Percentiles rank a stretch among this genome's conserved stretches.
Evolutionary conservation across 2,888 invertebrate species (phyloP).

Genomic region (Gandaritis pyraliata): DNA sequence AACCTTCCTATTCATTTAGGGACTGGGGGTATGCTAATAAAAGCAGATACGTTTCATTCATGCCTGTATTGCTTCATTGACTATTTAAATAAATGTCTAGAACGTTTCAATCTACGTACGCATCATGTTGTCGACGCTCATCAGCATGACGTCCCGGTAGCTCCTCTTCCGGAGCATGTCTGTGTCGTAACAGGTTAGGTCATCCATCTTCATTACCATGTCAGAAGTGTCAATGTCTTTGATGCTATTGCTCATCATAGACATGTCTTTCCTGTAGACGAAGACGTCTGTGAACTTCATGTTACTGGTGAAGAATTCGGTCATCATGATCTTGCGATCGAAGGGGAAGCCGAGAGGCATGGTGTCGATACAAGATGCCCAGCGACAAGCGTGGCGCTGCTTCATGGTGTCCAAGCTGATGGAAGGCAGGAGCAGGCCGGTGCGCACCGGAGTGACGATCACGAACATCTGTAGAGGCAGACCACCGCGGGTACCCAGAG

Average conservation of each 20-base stretch:
- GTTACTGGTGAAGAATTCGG: constrained; percentile 86
- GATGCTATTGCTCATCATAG: constrained; percentile 57
- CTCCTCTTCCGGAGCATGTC: constrained; percentile 69
- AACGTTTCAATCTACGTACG: constrained; percentile 54
- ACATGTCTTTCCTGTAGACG: constrained; percentile 85
- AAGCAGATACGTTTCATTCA: constrained; percentile 23
- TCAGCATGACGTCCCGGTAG: constrained; percentile 74
- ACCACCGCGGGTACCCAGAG: constrained; percentile 87
- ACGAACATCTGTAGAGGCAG: constrained; percentile 86
- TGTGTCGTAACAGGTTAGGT: constrained; percentile 70
- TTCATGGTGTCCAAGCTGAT: constrained; percentile 77
- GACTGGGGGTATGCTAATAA: constrained; percentile 19
- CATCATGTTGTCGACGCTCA: constrained; percentile 67
- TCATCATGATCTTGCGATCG: constrained; percentile 86
- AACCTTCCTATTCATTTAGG: not conserved
- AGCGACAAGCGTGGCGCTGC: constrained; percentile 81
- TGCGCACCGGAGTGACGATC: constrained; percentile 83
- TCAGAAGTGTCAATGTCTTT: constrained; percentile 69
- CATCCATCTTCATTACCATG: constrained; percentile 74
- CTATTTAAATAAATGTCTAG: constrained; percentile 28
- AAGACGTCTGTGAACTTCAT: constrained; percentile 86
- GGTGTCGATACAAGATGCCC: constrained; percentile 84
- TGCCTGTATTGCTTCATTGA: constrained; percentile 34
- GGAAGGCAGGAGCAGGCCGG: constrained; percentile 71
- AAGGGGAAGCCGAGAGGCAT: constrained; percentile 90